Base-by-base conservation (phyloP, 64 coral and sea anemone genomes). In the Montipora foliosa region DNA sequence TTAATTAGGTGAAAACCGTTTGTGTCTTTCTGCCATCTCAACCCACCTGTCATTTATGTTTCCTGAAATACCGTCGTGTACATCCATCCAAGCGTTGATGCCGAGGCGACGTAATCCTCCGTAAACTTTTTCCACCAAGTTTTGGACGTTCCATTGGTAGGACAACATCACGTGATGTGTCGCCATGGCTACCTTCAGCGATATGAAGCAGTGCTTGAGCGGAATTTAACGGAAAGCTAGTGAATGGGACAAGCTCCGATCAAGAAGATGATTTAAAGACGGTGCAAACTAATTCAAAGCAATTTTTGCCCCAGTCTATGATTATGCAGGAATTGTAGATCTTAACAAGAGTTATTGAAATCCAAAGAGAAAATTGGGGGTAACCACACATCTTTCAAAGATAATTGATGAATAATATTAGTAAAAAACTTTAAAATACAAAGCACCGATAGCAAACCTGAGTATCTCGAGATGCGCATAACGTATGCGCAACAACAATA, bases 41-140 rank as follows among this genome's bases (percentile, higher is more conserved):
- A 49, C 85, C 44, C 24, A 96, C 95, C 95, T 97, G 12, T 94
- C 95, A 55, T 97, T 97, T 13, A 97, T 91, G 78, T 97, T 84
- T 2, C 95, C 95, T 48, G 52, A 58, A 1, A 97, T 71, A 5
- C 92, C 95, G 20, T 89, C 95, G 19, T 94, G 76, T 3, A 94
- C 66, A 62, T 97, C 95, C 95, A 97, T 97, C 95, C 95, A 97
- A 0, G 89, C 76, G 8, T 92, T 91, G 3, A 97, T 80, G 0
- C 95, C 95, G 71, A 81, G 76, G 47, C 82, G 87, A 47, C 89
- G 89, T 5, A 97, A 47, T 22, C 72, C 82, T 16, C 70, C 16
- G 49, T 97, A 97, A 5, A 97, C 92, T 69, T 94, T 55, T 15
- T 94, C 51, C 9, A 94, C 95, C 17, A 97, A 67, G 2, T 90